Conservation (phyloP, 2,888 invertebrate genomes). For the Himalopsyche tibetana region DNA sequence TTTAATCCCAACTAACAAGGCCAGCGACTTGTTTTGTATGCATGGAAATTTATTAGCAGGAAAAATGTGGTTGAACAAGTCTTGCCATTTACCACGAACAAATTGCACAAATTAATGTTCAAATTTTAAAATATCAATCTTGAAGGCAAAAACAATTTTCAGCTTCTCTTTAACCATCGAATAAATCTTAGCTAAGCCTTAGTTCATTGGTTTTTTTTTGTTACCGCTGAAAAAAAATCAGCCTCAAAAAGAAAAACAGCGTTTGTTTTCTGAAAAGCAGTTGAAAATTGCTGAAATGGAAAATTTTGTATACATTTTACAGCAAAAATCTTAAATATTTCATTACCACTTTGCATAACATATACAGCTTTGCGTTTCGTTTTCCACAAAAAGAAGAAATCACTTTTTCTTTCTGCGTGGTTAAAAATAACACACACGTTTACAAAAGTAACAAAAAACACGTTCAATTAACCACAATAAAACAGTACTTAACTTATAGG, state of each 20-base stretch:
- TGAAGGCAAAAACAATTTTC: neutral
- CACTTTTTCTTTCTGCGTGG: too few relatives aligned
- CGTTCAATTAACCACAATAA: too few relatives aligned
- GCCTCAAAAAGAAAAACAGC: neutral
- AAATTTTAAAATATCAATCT: slow-evolving; percentile 26
- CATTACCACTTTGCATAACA: too few relatives aligned
- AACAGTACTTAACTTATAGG: too few relatives aligned
- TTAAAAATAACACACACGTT: too few relatives aligned
- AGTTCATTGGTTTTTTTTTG: slow-evolving; percentile 14
- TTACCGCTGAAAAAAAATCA: neutral
- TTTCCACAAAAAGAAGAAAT: too few relatives aligned
- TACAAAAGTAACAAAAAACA: too few relatives aligned
- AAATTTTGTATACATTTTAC: neutral
- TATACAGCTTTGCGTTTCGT: too few relatives aligned
- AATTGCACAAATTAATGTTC: slow-evolving; percentile 8
- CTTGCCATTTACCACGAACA: neutral
- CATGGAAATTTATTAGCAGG: neutral
- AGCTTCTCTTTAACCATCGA: neutral
- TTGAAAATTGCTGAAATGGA: slow-evolving; percentile 3
- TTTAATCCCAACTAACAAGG: neutral
- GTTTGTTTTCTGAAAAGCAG: neutral
- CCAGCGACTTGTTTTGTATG: neutral
- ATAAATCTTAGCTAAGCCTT: slow-evolving; percentile 16
- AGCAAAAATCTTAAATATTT: neutral
- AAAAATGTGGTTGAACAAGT: neutral